Conservation (phyloP, 2,797 vertebrate genomes). For the Poecile montanus region DNA sequence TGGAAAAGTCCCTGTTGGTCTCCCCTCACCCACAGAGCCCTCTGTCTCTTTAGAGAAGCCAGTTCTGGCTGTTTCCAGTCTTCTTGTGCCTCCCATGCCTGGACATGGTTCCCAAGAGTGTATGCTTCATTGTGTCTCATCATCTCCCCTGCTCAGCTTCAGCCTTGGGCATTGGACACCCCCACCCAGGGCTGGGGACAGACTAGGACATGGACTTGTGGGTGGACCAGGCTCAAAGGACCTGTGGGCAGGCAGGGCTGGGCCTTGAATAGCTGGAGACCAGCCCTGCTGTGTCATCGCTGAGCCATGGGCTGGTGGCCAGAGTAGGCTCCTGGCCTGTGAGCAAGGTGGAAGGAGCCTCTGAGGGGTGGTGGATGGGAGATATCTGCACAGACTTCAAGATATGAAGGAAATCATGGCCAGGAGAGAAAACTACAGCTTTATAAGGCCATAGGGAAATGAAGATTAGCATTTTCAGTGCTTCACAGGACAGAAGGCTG, state of each 20-base stretch:
- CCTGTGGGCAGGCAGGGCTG: background rate
- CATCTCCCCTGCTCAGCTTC: background rate
- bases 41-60: background rate
- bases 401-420: background rate
- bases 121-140: background rate
- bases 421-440: background rate
- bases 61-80: background rate
- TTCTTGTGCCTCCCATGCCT: background rate
- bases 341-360: background rate
- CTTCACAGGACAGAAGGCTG: background rate
- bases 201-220: too few relatives aligned
- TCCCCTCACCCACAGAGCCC: background rate
- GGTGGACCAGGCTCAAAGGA: background rate
- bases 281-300: background rate
- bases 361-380: background rate
- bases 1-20: background rate
- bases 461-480: background rate
- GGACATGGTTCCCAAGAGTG: background rate
- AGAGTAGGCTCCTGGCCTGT: background rate
- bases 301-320: background rate
- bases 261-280: background rate
- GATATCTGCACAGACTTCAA: background rate
- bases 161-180: fast-evolving
- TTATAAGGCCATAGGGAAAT: background rate
- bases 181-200: background rate